Conservation (phyloP, 2,888 invertebrate genomes). For the Anticlea derivata region DNA sequence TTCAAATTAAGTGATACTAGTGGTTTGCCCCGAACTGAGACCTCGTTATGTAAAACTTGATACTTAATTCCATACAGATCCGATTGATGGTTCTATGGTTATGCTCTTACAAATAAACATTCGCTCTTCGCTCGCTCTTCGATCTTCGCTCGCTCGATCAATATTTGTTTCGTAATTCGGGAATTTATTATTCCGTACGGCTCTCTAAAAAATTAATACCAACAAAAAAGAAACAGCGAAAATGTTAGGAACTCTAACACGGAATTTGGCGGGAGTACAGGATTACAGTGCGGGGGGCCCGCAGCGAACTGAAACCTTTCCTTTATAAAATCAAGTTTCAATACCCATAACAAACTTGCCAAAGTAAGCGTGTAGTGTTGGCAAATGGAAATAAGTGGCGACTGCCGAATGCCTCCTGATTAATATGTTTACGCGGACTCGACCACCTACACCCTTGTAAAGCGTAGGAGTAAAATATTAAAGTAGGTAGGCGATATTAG, state of each 20-base stretch:
- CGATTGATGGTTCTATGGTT: too few species aligned
- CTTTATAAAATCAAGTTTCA: conserved; percentile 13
- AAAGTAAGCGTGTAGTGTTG: conserved; percentile 17
- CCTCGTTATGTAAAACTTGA: too few species aligned
- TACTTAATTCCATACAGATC: too few species aligned
- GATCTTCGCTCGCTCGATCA: too few species aligned
- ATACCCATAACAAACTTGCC: conserved; percentile 12
- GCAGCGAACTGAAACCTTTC: not conserved
- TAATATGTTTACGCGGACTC: conserved; percentile 38
- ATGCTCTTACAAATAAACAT: too few species aligned
- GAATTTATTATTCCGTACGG: not conserved
- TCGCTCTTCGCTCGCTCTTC: too few species aligned
- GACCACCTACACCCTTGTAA: conserved; percentile 39
- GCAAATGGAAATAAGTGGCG: conserved; percentile 26
- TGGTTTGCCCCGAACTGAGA: too few species aligned
- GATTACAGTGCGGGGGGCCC: not conserved
- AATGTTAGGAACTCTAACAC: conserved; percentile 3
- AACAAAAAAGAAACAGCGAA: not conserved
- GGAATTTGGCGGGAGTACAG: conserved; percentile 4
- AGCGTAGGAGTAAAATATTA: conserved; percentile 39
- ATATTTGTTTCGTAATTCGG: too few species aligned
- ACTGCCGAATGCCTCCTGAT: conserved; percentile 31
- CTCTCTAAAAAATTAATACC: not conserved
- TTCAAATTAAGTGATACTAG: too few species aligned
- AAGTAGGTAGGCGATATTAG: conserved; percentile 22